These are phyloP conservation scores for Oxyscelio sp. DNA, from an alignment of 2,888 invertebrate species.

Conservation along the genomic window DNA sequence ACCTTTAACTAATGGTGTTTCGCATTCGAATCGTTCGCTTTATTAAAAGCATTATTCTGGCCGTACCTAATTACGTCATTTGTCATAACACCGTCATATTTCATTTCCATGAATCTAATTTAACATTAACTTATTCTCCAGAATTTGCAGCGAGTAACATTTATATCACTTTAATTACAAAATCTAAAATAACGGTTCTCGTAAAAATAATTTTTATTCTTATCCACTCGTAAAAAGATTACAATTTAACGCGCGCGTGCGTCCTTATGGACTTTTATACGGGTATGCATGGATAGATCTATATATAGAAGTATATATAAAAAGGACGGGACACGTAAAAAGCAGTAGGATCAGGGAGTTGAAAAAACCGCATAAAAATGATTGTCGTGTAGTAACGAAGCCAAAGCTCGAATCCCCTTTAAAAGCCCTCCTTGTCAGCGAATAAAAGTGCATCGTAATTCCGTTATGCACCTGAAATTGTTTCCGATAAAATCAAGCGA, in stretches of 20 bases:
- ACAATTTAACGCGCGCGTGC: slow-evolving; percentile 11
- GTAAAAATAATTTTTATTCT: slow-evolving; percentile 33
- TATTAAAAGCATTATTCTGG: slow-evolving; percentile 4
- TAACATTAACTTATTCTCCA: slow-evolving; percentile 7
- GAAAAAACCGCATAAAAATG: slow-evolving; percentile 34
- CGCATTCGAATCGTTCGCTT: background rate
- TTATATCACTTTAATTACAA: slow-evolving; percentile 19
- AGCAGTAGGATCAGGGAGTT: background rate
- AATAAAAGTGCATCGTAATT: slow-evolving; percentile 47
- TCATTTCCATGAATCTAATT: slow-evolving; percentile 19
- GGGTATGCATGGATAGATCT: too few species aligned
- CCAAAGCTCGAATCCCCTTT: slow-evolving; percentile 33
- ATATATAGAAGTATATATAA: background rate
- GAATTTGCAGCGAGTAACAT: slow-evolving; percentile 15
- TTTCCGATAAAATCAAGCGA: slow-evolving; percentile 57
- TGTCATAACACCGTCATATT: slow-evolving; percentile 3
- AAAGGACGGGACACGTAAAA: slow-evolving; percentile 1
- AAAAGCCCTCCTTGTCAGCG: slow-evolving; percentile 30
- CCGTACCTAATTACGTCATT: background rate
- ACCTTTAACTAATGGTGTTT: background rate
- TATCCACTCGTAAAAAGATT: slow-evolving; percentile 27
- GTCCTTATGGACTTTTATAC: too few species aligned
- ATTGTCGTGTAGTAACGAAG: slow-evolving; percentile 43
- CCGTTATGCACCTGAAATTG: slow-evolving; percentile 58
- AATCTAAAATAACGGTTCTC: slow-evolving; percentile 20